phyloP scores from a whole-genome alignment of 2,113 vertebrate species.

The Cavia porcellus region DNA sequence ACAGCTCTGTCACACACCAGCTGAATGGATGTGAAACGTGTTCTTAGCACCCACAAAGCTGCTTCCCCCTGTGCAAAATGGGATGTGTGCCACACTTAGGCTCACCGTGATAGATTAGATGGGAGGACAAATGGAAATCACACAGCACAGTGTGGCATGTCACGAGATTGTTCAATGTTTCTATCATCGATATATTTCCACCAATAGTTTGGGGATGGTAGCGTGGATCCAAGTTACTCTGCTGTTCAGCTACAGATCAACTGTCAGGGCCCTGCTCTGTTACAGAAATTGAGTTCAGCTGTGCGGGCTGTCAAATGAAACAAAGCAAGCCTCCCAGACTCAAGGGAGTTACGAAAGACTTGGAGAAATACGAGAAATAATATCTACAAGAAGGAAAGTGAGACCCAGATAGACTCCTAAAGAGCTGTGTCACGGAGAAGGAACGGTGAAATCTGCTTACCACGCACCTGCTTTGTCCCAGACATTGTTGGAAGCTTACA shows the following conservation, averaged over 20 bases:
- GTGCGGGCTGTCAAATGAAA: constrained; percentile 29
- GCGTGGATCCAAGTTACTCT: background rate
- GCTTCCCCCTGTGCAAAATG: background rate
- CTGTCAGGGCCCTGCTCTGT: background rate
- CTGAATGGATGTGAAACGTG: background rate
- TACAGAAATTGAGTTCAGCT: constrained; percentile 31
- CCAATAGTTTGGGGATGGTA: background rate
- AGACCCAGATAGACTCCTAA: background rate
- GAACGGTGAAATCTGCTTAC: background rate
- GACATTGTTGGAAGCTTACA: background rate
- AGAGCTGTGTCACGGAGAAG: background rate
- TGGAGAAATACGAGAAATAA: background rate
- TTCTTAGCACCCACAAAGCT: background rate
- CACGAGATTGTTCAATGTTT: background rate
- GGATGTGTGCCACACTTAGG: background rate
- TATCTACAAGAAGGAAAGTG: background rate
- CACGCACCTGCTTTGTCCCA: background rate
- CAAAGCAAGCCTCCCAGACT: background rate
- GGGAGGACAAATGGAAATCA: background rate
- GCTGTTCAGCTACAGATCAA: background rate
- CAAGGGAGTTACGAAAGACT: constrained; percentile 37
- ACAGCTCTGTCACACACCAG: background rate
- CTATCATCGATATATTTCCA: background rate
- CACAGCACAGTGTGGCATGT: background rate
- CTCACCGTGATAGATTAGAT: background rate